Conservation (phyloP, 2,888 invertebrate species). For the Geophilus truncorum region DNA sequence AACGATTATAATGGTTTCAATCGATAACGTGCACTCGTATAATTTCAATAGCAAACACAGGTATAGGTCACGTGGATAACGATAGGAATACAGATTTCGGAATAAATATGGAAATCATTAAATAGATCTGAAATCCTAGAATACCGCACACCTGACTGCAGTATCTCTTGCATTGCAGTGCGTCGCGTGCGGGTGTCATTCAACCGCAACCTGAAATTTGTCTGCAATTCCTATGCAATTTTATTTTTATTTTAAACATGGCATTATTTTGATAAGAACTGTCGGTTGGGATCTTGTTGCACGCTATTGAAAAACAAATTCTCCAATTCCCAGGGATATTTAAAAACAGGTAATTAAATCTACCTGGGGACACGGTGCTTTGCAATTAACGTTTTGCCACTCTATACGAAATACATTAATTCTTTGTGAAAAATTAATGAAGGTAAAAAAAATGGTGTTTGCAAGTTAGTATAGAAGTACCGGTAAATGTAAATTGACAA, state of each 20-base stretch:
- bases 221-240: too few relatives aligned
- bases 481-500: background rate
- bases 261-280: too few relatives aligned
- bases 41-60: background rate
- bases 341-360: too few relatives aligned
- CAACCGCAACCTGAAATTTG: too few relatives aligned
- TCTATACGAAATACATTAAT: background rate
- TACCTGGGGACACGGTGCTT: too few relatives aligned
- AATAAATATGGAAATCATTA: background rate
- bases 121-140: background rate
- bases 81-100: background rate
- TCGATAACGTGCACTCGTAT: background rate
- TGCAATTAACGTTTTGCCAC: too few relatives aligned
- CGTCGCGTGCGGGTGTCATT: too few relatives aligned
- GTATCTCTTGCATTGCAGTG: too few relatives aligned
- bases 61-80: background rate
- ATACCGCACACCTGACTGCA: background rate
- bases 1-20: background rate
- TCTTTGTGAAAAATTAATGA: background rate
- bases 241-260: too few relatives aligned
- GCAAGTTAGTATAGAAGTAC: background rate
- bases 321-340: too few relatives aligned
- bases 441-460: background rate
- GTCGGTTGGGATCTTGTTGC: too few relatives aligned
- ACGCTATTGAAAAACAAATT: too few relatives aligned